phyloP scores from a whole-genome alignment of 2,888 invertebrate species.

The Tribolium freemani region DNA sequence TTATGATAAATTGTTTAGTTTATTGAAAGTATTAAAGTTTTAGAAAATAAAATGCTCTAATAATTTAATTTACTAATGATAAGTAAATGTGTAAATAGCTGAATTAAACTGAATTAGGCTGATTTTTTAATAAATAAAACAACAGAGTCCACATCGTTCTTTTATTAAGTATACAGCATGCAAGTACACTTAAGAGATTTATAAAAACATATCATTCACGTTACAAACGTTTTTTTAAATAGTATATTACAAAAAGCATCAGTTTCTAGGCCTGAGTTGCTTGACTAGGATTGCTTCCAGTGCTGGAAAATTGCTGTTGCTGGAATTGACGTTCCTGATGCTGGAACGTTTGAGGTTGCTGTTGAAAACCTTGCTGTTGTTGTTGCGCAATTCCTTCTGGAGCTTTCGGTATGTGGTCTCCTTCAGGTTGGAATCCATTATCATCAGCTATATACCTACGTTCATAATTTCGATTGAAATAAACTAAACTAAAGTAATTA shows the following conservation, averaged over 20 bases:
- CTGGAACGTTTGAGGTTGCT: not conserved
- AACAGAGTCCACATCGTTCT: not conserved
- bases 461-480: not conserved
- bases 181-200: too few species aligned
- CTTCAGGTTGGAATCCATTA: slow-evolving; percentile 79
- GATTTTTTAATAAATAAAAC: too few species aligned
- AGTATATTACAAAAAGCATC: not conserved
- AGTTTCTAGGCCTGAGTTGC: not conserved
- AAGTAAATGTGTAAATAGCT: too few species aligned
- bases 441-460: slow-evolving; percentile 80
- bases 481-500: slow-evolving; percentile 1
- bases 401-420: slow-evolving; percentile 75
- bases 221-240: too few species aligned
- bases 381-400: slow-evolving; percentile 57
- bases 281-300: slow-evolving; percentile 10
- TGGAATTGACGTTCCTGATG: not conserved
- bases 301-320: slow-evolving; percentile 12
- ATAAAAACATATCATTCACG: too few species aligned
- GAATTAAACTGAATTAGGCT: too few species aligned
- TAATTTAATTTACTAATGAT: too few species aligned
- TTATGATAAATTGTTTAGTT: too few species aligned
- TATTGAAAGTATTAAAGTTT: too few species aligned
- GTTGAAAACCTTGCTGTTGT: slow-evolving; percentile 35
- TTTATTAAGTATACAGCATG: not conserved
- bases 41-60: too few species aligned